Evolutionary conservation across 2,888 invertebrate genomes (phyloP).

Genomic region (Sinopyrophorus schimmeli): DNA sequence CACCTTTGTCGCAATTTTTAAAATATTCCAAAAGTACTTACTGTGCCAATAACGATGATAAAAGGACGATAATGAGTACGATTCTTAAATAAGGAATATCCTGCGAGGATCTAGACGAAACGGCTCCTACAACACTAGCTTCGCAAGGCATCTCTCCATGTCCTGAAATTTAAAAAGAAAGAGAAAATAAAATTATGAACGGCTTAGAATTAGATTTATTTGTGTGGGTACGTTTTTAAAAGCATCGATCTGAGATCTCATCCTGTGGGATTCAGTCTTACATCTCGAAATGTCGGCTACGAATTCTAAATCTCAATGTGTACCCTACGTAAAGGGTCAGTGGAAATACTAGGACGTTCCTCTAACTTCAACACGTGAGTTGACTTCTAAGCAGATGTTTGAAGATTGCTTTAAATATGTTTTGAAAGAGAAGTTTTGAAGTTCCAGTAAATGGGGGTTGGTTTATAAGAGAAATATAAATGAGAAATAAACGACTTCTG

Average conservation of each 20-base stretch:
- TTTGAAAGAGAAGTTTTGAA: slow-evolving; percentile 16
- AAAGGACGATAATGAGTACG: slow-evolving; percentile 36
- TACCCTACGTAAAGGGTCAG: slow-evolving; percentile 15
- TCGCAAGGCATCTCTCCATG: slow-evolving; percentile 51
- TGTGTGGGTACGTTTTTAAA: slow-evolving; percentile 21
- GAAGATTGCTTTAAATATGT: slow-evolving; percentile 22
- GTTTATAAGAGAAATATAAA: slow-evolving; percentile 15
- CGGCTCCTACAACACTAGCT: slow-evolving; percentile 42
- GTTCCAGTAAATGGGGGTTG: slow-evolving; percentile 11
- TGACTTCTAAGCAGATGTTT: slow-evolving; percentile 23
- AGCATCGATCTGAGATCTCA: slow-evolving; percentile 19
- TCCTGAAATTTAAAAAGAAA: too few relatives aligned
- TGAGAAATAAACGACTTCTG: slow-evolving; percentile 15
- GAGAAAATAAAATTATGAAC: too few relatives aligned
- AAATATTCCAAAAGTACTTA: slow-evolving; percentile 37
- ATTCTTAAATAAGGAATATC: slow-evolving; percentile 19
- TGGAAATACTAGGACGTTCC: slow-evolving; percentile 24
- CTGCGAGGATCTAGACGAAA: slow-evolving; percentile 32
- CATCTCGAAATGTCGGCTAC: slow-evolving; percentile 23
- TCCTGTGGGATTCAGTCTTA: slow-evolving; percentile 22
- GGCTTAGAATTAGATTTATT: too few relatives aligned
- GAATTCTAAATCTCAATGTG: slow-evolving; percentile 20
- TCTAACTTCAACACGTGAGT: slow-evolving; percentile 27
- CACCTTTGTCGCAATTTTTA: too few relatives aligned
- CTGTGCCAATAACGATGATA: slow-evolving; percentile 41